Evolutionary conservation across 2,888 invertebrate genomes (phyloP).

Genomic region (Hipparchia sbordonii): DNA sequence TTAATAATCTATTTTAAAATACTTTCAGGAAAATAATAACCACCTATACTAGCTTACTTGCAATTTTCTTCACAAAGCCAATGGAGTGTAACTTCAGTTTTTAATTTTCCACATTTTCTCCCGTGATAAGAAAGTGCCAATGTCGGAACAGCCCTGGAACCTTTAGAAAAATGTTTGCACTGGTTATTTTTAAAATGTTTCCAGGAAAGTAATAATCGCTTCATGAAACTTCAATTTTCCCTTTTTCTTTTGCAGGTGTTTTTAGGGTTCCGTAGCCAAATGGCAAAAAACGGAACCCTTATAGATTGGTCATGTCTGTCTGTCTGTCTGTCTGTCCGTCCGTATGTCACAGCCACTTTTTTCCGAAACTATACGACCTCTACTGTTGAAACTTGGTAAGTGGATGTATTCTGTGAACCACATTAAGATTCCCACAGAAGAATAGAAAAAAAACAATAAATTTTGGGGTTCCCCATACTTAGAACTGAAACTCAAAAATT

Average conservation of each 20-base stretch:
- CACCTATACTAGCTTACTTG: background rate
- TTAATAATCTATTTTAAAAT: background rate
- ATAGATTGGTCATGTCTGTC: no score
- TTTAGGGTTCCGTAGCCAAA: no score
- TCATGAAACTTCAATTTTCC: constrained; percentile 2
- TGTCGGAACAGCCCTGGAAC: background rate
- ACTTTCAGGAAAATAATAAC: background rate
- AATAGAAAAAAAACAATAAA: no score
- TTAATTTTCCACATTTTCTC: constrained; percentile 12
- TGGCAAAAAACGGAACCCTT: no score
- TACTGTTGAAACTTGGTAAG: no score
- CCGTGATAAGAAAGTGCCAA: background rate
- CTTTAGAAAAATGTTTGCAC: constrained; percentile 6
- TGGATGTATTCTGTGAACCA: no score
- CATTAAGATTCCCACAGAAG: no score
- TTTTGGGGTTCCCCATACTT: no score
- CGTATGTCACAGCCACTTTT: no score
- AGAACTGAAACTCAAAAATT: no score
- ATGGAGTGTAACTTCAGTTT: constrained; percentile 11
- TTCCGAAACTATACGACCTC: no score
- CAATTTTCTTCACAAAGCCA: constrained; percentile 2
- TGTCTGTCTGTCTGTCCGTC: no score
- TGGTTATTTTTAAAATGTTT: background rate
- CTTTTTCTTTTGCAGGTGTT: background rate
- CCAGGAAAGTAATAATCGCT: background rate